Percentiles rank a stretch among this genome's conserved stretches.
phyloP scores from a whole-genome alignment of 2,113 vertebrate species.

The Ailurus styani region DNA sequence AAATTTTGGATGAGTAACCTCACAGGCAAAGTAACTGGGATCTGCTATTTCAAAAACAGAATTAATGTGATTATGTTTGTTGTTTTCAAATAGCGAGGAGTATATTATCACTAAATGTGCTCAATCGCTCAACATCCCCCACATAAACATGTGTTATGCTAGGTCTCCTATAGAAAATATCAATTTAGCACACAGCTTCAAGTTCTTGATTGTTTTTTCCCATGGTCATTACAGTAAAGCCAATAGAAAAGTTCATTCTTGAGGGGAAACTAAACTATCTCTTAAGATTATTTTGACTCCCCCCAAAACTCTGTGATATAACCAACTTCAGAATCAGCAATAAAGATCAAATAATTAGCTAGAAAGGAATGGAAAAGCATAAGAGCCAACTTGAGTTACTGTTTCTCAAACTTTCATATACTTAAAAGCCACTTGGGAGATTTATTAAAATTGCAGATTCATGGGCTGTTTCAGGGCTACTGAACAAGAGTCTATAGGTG shows the following conservation, averaged over 20 bases:
- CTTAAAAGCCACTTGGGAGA: background rate
- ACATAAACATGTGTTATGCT: background rate
- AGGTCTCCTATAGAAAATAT: background rate
- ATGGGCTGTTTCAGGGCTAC: background rate
- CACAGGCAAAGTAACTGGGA: constrained; percentile 40
- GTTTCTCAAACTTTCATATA: background rate
- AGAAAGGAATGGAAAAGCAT: background rate
- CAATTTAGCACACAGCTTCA: background rate
- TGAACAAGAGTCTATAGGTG: background rate
- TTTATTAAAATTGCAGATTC: background rate
- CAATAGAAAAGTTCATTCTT: background rate
- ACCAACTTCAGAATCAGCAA: background rate
- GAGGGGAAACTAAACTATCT: background rate
- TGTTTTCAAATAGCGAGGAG: constrained; percentile 40
- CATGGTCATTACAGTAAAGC: background rate
- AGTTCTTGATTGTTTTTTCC: background rate
- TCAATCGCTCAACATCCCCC: background rate
- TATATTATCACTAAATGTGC: constrained; percentile 27
- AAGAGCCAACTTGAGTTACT: background rate
- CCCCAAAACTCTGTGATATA: background rate
- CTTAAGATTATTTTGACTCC: background rate
- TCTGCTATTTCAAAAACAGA: constrained; percentile 56
- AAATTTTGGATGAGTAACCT: constrained; percentile 47
- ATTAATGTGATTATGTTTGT: constrained; percentile 34
- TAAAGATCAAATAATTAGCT: background rate